These are phyloP conservation scores for Micromussa lordhowensis DNA, from an alignment of 92 coral and sea anemone species.

Conservation along the genomic window DNA sequence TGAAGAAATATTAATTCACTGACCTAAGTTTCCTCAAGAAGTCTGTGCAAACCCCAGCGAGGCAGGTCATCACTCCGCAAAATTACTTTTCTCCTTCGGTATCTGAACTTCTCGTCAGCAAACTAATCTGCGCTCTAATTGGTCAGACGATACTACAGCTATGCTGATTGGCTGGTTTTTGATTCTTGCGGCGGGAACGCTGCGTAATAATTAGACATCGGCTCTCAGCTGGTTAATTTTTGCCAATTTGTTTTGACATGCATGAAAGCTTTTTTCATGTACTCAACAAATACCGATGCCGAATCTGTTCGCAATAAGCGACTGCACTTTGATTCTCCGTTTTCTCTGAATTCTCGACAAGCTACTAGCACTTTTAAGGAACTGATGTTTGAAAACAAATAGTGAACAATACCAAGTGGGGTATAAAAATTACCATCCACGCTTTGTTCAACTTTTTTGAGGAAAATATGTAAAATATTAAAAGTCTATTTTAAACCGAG, in stretches of 20 bases:
- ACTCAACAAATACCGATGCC: neutral
- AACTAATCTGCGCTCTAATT: conserved; percentile 11
- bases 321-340: neutral
- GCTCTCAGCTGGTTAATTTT: conserved; percentile 1
- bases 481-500: neutral
- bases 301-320: neutral
- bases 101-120: conserved; percentile 15
- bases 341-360: neutral
- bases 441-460: neutral
- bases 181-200: conserved; percentile 33
- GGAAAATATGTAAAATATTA: neutral
- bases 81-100: conserved; percentile 37
- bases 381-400: neutral
- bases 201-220: neutral
- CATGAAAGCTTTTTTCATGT: conserved; percentile 10
- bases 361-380: neutral
- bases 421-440: neutral
- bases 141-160: conserved; percentile 16
- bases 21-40: neutral
- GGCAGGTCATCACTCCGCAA: neutral
- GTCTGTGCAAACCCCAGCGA: neutral
- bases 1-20: neutral
- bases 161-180: conserved; percentile 27
- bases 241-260: neutral
- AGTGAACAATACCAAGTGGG: neutral